Evolutionary conservation across 2,113 vertebrate genomes (phyloP), one percentile per base, ranked within the genome.

Genomic region (Barbus barbus): DNA sequence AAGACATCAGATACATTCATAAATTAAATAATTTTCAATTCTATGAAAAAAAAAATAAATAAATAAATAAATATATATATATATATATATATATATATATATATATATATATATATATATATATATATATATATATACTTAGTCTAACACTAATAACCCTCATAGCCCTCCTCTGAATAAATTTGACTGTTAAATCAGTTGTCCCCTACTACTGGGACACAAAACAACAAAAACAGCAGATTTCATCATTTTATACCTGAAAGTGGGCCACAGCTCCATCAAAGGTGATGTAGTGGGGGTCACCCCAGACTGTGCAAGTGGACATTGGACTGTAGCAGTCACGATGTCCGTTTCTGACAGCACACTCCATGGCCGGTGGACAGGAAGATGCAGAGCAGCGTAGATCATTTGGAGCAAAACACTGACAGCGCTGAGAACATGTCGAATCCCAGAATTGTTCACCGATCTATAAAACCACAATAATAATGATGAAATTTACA

Each of bases 211-310:
- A 14, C 4, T 9, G 14, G 61, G 6, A 31, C 7, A 8, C 28
- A 31, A 28, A 14, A 28, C 26, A 63, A 63, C 26, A 63, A 41
- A n/a, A 58, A 61, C 1, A 22, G 13, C 3, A 16, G 12, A 1
- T 0, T 72, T 24, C 14, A 14, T 1, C 4, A 18, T 0, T 60
- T 78, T 7, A 58, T 46, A 80, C 86, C 84, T 87, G 86, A 61
- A 85, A 85, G 75, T 95, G 92, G 24, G 90, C 87, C 51, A 95
- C 9, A 1, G 92, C 92, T 6, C 94, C 94, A 13, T 96, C 95
- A 2, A 94, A 96, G 0, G 93, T 94, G 88, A 90, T 51, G 90
- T 95, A 95, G 78, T 96, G 95, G 0, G 94, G 93, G 74, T 95
- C 94, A 0, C 95, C 95, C 0, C 24, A 31, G 24, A 51, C 24